These are phyloP conservation scores for Luffia ferchaultella DNA, from an alignment of 2,888 invertebrate genomes.

Conservation along the genomic window DNA sequence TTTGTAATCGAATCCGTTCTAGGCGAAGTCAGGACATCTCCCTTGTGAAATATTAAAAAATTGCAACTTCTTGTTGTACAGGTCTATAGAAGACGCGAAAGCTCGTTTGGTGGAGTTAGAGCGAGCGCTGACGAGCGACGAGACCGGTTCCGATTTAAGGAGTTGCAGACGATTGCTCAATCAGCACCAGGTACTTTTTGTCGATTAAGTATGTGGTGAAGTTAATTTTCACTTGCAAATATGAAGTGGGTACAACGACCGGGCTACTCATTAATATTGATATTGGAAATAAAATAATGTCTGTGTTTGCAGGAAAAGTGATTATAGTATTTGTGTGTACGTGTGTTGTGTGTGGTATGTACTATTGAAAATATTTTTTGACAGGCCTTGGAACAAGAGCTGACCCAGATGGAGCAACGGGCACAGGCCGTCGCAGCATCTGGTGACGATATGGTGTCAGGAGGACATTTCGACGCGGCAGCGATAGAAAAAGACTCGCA, in stretches of 20 bases:
- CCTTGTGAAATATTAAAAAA: too few species aligned
- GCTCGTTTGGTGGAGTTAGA: constrained; percentile 88
- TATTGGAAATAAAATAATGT: too few species aligned
- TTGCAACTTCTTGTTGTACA: constrained; percentile 30
- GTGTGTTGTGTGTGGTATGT: too few species aligned
- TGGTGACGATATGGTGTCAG: constrained; percentile 90
- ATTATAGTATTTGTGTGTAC: too few species aligned
- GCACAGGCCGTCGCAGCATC: constrained; percentile 79
- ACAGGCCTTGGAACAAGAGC: constrained; percentile 82
- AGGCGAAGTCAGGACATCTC: too few species aligned
- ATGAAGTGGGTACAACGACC: too few species aligned
- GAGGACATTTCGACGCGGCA: constrained; percentile 93
- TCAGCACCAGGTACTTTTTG: constrained; percentile 75
- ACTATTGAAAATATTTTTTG: too few species aligned
- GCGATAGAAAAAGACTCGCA: constrained; percentile 83
- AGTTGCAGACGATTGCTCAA: constrained; percentile 91
- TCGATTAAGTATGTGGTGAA: not conserved
- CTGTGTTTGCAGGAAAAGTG: too few species aligned
- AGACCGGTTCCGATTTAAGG: constrained; percentile 88
- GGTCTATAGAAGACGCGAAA: constrained; percentile 89
- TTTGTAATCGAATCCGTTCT: too few species aligned
- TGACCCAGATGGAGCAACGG: constrained; percentile 83
- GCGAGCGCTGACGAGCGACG: constrained; percentile 77
- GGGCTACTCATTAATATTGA: too few species aligned
- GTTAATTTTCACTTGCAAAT: too few species aligned